phyloP scores from a whole-genome alignment of 2,113 vertebrate genomes.

The Micromys minutus region DNA sequence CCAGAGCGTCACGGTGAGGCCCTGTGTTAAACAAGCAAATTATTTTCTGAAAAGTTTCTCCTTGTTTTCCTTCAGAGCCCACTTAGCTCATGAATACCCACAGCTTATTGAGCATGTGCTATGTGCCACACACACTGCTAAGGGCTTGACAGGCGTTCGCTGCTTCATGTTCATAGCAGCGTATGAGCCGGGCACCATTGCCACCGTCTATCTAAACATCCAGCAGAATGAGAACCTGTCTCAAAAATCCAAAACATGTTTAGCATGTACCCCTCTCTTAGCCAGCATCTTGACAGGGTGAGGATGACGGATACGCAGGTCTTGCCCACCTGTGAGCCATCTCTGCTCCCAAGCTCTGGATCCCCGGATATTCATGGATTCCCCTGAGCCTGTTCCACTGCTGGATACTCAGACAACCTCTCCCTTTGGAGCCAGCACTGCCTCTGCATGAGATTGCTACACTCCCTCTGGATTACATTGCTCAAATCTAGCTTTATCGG shows the following conservation, averaged over 20 bases:
- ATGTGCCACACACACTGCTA: background rate
- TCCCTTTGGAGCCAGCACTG: background rate
- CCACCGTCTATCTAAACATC: background rate
- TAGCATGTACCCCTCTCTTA: background rate
- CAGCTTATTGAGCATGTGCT: background rate
- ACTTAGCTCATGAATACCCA: background rate
- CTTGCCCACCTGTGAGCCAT: background rate
- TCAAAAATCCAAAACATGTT: background rate
- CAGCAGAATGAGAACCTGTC: background rate
- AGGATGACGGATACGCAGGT: background rate
- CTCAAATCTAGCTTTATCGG: background rate
- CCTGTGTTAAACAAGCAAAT: background rate
- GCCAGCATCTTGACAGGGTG: rapidly evolving
- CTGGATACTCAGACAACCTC: background rate
- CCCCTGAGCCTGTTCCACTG: background rate
- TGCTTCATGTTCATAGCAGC: background rate
- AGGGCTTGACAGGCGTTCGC: too few species aligned
- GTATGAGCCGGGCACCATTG: background rate
- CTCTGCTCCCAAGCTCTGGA: background rate
- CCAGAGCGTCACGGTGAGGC: background rate
- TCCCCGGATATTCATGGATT: background rate
- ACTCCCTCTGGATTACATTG: background rate
- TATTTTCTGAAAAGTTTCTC: background rate
- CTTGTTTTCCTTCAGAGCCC: background rate
- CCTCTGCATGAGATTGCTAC: background rate